phyloP scores from a whole-genome alignment of 2,888 invertebrate species.

The Tiphia femorata region DNA sequence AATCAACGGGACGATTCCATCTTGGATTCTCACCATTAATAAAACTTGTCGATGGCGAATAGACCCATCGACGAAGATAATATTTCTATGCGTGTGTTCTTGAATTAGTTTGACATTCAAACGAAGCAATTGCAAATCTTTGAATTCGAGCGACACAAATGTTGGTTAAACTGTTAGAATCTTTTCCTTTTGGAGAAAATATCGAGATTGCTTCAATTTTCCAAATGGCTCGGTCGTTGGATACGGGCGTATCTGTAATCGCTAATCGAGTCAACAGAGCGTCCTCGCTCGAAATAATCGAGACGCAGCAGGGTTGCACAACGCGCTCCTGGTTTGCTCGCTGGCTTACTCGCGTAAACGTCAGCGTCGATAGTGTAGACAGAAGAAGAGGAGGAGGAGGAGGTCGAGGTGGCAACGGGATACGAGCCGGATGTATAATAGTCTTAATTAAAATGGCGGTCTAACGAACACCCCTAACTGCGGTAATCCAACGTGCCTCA shows the following conservation, averaged over 20 bases:
- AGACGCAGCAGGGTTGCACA: background rate
- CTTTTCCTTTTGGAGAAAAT: too few species aligned
- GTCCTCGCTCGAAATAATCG: background rate
- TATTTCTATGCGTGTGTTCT: too few species aligned
- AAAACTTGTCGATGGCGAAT: too few species aligned
- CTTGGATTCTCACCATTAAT: too few species aligned
- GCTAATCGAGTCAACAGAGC: background rate
- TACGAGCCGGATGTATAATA: constrained; percentile 45
- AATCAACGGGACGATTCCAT: too few species aligned
- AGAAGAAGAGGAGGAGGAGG: background rate
- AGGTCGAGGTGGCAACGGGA: background rate
- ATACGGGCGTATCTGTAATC: background rate
- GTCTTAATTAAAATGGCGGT: constrained; percentile 60
- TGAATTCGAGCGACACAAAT: too few species aligned
- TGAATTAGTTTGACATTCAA: too few species aligned
- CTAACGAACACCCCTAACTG: constrained; percentile 59
- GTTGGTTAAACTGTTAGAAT: too few species aligned
- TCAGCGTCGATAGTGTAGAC: background rate
- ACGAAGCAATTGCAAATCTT: too few species aligned
- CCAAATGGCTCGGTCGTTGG: too few species aligned
- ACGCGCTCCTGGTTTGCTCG: background rate
- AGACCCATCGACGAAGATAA: too few species aligned
- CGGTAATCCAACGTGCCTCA: constrained; percentile 61
- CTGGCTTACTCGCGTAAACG: background rate
- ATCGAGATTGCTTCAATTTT: too few species aligned